phyloP scores from a whole-genome alignment of 37 sponge, comb jelly and placozoan species.

The Spongia lamella region DNA sequence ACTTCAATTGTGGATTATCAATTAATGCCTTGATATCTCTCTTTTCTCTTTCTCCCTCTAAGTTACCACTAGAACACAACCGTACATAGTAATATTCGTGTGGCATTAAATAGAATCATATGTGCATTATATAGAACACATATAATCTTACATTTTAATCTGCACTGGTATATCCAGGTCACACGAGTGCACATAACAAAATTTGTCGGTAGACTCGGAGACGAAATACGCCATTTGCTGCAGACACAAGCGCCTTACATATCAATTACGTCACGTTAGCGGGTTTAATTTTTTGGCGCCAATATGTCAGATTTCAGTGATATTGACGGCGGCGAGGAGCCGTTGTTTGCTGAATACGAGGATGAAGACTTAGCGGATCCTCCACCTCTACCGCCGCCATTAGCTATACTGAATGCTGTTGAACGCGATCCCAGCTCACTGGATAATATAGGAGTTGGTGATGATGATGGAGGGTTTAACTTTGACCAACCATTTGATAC shows the following conservation, averaged over 20 bases:
- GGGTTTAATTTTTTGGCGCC: conserved; percentile 11
- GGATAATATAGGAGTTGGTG: not conserved
- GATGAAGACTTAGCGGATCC: conserved; percentile 51
- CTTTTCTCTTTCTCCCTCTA: conserved; percentile 76
- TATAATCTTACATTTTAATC: conserved; percentile 76
- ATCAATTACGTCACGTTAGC: not conserved
- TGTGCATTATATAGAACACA: not conserved
- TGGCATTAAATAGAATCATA: too few relatives aligned
- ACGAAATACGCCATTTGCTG: conserved; percentile 68
- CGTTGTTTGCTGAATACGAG: conserved; percentile 74
- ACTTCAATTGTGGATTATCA: conserved; percentile 75
- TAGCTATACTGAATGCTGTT: conserved; percentile 7
- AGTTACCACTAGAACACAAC: conserved; percentile 63
- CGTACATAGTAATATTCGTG: too few relatives aligned
- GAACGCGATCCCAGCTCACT: not conserved
- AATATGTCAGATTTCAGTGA: conserved; percentile 6
- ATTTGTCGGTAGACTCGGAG: conserved; percentile 64
- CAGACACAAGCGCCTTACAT: not conserved
- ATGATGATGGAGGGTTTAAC: not conserved
- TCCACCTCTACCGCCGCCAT: conserved; percentile 73
- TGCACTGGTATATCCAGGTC: conserved; percentile 73
- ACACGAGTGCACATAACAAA: conserved; percentile 78
- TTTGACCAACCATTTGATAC: not conserved
- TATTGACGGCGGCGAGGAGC: conserved; percentile 56
- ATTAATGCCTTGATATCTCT: conserved; percentile 68